Conservation (phyloP, 2,888 invertebrate genomes). For the Tetranychus piercei region DNA sequence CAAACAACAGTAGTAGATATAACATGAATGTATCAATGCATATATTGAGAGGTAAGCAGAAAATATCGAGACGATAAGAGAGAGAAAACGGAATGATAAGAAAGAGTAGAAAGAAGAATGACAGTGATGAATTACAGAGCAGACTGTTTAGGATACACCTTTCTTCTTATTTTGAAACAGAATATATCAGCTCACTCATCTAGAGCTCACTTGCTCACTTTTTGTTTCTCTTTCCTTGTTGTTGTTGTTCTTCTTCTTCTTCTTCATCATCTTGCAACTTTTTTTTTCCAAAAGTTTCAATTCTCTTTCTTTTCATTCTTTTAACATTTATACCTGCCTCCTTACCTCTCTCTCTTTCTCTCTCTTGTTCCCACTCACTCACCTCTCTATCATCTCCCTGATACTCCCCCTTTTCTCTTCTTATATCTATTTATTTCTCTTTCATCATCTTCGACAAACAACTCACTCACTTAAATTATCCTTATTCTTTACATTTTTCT, state of each 20-base stretch:
- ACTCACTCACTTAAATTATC: not conserved
- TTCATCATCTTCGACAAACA: not conserved
- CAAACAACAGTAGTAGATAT: not conserved
- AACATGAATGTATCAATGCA: not conserved
- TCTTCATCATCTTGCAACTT: too few species aligned
- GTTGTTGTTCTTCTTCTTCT: not conserved
- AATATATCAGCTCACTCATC: not conserved
- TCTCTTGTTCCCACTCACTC: not conserved
- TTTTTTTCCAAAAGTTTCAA: too few species aligned
- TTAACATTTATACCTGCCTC: not conserved
- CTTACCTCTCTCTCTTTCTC: not conserved
- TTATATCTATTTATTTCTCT: not conserved
- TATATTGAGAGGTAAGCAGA: not conserved
- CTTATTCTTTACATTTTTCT: not conserved
- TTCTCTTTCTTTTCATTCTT: not conserved
- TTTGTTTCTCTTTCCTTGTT: not conserved
- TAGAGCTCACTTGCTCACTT: not conserved
- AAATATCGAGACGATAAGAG: not conserved
- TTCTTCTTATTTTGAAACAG: not conserved
- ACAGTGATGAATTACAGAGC: not conserved
- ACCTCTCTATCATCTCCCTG: not conserved
- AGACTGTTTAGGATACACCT: constrained; percentile 1
- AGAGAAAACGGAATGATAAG: not conserved
- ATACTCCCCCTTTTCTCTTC: not conserved
- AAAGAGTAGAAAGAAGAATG: not conserved